Conservation (phyloP, 2,797 vertebrate genomes). For the Benthosema pterotum region DNA sequence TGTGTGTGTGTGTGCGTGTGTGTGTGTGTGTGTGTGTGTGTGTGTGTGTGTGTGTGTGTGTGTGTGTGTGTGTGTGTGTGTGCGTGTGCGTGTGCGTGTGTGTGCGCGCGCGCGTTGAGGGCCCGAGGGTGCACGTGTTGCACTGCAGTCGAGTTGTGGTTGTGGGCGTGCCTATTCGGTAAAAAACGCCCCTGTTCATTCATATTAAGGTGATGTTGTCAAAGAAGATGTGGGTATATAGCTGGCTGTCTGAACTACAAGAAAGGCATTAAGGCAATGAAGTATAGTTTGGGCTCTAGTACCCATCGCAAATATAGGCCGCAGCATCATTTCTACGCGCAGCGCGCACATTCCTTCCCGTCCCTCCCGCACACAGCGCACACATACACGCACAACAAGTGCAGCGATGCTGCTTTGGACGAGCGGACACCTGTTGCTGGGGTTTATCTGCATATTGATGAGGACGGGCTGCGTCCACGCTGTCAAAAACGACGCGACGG, state of each 20-base stretch:
- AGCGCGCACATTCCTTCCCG: no score
- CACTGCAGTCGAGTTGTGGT: slow-evolving; percentile 21
- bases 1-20: no score
- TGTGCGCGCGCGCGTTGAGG: no score
- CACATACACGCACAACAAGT: background rate
- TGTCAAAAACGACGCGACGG: slow-evolving; percentile 91
- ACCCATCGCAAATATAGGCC: no score
- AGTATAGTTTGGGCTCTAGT: no score
- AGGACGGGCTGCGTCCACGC: slow-evolving; percentile 73
- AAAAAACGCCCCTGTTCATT: slow-evolving; percentile 32
- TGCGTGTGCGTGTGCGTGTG: no score
- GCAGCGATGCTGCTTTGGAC: slow-evolving; percentile 78
- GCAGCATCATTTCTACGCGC: no score
- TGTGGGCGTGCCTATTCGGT: slow-evolving; percentile 19
- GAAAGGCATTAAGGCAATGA: slow-evolving; percentile 6
- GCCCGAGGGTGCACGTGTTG: no score
- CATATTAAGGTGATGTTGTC: slow-evolving; percentile 15
- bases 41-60: no score
- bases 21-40: no score
- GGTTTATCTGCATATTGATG: slow-evolving; percentile 76
- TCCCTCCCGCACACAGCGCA: no score
- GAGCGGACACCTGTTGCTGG: slow-evolving; percentile 75
- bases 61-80: no score
- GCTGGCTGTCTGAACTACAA: slow-evolving; percentile 3
- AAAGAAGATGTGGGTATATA: slow-evolving; percentile 37